A percentile compares a stretch with the other conserved stretches of the same genome.
phyloP scores from a whole-genome alignment of 1,140 invertebrate genomes.

The Brevipalpus yothersi region DNA sequence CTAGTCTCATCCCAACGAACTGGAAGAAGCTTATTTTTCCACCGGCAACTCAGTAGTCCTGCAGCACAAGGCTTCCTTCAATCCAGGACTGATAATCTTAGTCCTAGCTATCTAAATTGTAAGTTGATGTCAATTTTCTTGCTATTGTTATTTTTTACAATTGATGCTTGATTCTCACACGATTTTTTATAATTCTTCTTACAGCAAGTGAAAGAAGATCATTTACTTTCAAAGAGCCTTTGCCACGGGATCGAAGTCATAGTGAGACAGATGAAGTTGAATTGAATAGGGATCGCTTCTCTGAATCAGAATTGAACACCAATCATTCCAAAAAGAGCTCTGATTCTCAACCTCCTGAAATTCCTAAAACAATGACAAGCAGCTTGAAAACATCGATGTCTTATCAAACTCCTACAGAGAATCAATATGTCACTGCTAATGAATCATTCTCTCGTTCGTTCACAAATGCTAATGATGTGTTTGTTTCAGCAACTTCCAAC shows the following conservation, averaged over 20 bases:
- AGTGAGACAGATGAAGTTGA: background rate
- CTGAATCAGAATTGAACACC: too few species aligned
- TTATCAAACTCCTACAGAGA: slow-evolving; percentile 27
- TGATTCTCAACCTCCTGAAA: background rate
- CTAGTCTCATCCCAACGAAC: background rate
- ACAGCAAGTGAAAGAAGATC: background rate
- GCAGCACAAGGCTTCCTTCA: too few species aligned
- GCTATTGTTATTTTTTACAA: too few species aligned
- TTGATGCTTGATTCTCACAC: background rate
- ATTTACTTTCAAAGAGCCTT: background rate
- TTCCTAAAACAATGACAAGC: too few species aligned
- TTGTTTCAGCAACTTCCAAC: background rate
- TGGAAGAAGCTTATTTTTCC: background rate
- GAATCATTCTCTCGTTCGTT: slow-evolving; percentile 31
- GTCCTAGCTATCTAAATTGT: too few species aligned
- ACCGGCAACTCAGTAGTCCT: background rate
- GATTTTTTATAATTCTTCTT: background rate
- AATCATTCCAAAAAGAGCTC: background rate
- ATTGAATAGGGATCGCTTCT: background rate
- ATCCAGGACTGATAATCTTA: too few species aligned
- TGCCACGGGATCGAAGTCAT: background rate
- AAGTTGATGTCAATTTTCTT: too few species aligned
- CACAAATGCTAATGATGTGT: background rate
- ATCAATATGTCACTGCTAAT: slow-evolving; percentile 69
- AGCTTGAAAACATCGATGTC: background rate